Conservation (phyloP, 1,140 invertebrate species). For the Anastrepha ludens region DNA sequence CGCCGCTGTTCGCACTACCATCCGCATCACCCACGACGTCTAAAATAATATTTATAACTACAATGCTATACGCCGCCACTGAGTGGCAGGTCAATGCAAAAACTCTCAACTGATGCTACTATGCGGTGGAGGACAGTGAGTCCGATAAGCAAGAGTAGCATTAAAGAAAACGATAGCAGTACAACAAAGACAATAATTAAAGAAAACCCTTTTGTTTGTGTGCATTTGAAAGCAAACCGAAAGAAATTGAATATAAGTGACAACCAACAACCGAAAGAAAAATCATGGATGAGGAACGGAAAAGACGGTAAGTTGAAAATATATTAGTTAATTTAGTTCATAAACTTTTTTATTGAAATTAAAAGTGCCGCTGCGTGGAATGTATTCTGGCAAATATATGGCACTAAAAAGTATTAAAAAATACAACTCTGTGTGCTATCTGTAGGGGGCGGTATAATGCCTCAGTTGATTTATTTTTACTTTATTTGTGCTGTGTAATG, state of each 20-base stretch:
- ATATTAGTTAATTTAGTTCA: too few species aligned
- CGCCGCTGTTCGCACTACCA: background rate
- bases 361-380: too few species aligned
- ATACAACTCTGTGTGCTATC: too few species aligned
- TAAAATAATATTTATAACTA: slow-evolving; percentile 18
- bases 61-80: background rate
- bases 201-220: slow-evolving; percentile 13
- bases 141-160: background rate
- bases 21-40: background rate
- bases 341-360: too few species aligned
- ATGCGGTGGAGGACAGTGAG: slow-evolving; percentile 39
- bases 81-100: slow-evolving; percentile 33
- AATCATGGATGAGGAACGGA: slow-evolving; percentile 35
- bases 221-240: slow-evolving; percentile 5
- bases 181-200: slow-evolving; percentile 32
- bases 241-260: slow-evolving; percentile 11
- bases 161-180: background rate
- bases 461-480: too few species aligned
- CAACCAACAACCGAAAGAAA: background rate
- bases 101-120: slow-evolving; percentile 25
- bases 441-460: too few species aligned
- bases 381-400: too few species aligned
- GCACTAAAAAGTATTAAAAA: too few species aligned
- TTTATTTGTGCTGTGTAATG: too few species aligned
- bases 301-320: slow-evolving; percentile 32